phyloP scores from a whole-genome alignment of 1,140 invertebrate genomes.

The Subanguina moxae region DNA sequence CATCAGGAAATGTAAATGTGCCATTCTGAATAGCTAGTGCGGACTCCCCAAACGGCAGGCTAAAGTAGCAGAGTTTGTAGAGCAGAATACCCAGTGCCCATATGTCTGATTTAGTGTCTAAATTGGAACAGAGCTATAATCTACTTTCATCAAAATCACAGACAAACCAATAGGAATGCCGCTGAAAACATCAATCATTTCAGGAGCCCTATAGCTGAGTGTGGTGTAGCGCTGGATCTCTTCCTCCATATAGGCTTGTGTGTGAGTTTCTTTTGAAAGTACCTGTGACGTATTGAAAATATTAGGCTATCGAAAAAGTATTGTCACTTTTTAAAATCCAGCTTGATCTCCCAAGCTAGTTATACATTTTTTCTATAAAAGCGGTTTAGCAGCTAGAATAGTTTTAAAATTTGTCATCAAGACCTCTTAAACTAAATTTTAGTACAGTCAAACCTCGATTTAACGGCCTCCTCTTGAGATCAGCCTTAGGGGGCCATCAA shows the following conservation, averaged over 20 bases:
- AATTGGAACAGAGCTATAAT: conserved; percentile 5
- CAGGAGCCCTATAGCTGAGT: conserved; percentile 82
- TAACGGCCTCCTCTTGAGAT: too few relatives aligned
- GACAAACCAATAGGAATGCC: conserved; percentile 77
- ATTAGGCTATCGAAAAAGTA: background rate
- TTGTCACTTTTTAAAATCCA: background rate
- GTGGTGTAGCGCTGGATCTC: conserved; percentile 89
- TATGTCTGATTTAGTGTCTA: conserved; percentile 50
- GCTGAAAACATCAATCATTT: conserved; percentile 90
- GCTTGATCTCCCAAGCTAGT: background rate
- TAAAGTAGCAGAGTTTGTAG: conserved; percentile 86
- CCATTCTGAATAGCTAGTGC: conserved; percentile 86
- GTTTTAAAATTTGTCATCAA: too few relatives aligned
- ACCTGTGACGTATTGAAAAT: background rate
- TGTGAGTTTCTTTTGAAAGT: conserved; percentile 38
- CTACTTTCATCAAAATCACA: background rate
- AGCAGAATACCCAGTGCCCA: conserved; percentile 82
- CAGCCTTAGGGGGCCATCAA: too few relatives aligned
- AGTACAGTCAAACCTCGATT: too few relatives aligned
- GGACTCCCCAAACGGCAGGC: conserved; percentile 86
- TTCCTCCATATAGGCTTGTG: conserved; percentile 69
- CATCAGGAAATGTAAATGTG: conserved; percentile 74
- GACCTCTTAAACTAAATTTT: too few relatives aligned
- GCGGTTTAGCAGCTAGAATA: background rate
- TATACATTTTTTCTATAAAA: background rate